A percentile compares a stretch with the other conserved stretches of the same genome.
phyloP scores from a whole-genome alignment of 2,888 invertebrate genomes.

The Lasioglossum leucozonium region DNA sequence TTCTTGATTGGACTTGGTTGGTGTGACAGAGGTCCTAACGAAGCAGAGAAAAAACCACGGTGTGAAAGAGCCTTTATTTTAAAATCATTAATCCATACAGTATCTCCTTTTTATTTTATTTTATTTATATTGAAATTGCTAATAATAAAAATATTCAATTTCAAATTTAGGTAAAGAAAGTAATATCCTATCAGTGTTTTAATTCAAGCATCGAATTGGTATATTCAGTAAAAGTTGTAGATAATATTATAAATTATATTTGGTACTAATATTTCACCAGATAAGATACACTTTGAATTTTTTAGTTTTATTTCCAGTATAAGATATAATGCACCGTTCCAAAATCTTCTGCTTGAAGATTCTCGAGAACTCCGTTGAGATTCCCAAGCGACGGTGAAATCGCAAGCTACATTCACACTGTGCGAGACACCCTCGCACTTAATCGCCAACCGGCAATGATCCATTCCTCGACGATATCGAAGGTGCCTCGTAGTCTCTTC shows the following conservation, averaged over 20 bases:
- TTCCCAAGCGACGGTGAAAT: slow-evolving; percentile 59
- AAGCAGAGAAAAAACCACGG: not conserved
- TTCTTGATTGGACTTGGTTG: not conserved
- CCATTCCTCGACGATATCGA: not conserved
- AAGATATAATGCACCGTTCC: not conserved
- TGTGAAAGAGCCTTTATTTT: slow-evolving; percentile 28
- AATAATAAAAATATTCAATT: too few relatives aligned
- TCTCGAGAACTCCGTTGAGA: slow-evolving; percentile 51
- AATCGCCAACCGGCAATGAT: not conserved
- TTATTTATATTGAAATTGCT: too few relatives aligned
- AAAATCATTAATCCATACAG: too few relatives aligned
- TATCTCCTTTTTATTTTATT: not conserved
- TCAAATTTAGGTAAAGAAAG: too few relatives aligned
- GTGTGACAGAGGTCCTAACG: not conserved
- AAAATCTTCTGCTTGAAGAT: slow-evolving; percentile 60
- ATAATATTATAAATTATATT: not conserved
- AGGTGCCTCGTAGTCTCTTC: not conserved
- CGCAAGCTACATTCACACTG: slow-evolving; percentile 17
- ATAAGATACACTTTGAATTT: not conserved
- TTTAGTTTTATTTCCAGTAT: too few relatives aligned
- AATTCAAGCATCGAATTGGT: too few relatives aligned
- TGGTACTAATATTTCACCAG: not conserved
- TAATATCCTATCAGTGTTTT: too few relatives aligned
- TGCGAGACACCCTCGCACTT: not conserved
- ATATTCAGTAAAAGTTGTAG: not conserved